A percentile compares a stretch with the other conserved stretches of the same genome.
Evolutionary conservation across 2,888 invertebrate species (phyloP).

Genomic region (Trichogramma evanescens): DNA sequence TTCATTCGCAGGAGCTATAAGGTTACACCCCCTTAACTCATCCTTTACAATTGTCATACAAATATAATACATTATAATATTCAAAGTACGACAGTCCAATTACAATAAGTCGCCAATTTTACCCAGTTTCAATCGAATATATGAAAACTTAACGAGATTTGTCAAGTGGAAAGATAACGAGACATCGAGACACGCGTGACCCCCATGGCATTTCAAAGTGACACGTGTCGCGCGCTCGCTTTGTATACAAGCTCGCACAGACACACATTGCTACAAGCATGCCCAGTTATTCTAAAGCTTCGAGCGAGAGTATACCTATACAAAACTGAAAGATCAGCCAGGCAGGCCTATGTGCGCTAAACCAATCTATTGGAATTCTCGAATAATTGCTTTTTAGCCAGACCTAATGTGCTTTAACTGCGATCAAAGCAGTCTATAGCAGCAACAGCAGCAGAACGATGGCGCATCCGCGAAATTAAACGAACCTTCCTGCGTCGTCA

Average conservation of each 20-base stretch:
- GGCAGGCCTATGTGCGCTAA: no score
- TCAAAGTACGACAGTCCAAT: no score
- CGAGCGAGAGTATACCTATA: no score
- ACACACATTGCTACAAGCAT: no score
- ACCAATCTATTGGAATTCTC: constrained; percentile 31
- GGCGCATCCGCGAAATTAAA: constrained; percentile 22
- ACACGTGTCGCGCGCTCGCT: constrained; percentile 14
- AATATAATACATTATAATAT: no score
- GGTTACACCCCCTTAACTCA: no score
- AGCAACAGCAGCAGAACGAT: constrained; percentile 31
- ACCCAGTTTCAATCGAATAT: constrained; percentile 30
- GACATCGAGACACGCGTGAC: neutral
- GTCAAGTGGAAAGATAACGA: constrained; percentile 23
- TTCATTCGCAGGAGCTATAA: neutral
- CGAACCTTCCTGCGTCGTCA: constrained; percentile 18
- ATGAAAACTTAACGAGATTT: constrained; percentile 43
- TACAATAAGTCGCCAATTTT: no score
- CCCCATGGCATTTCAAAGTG: constrained; percentile 15
- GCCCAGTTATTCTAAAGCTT: no score
- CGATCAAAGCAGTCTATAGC: constrained; percentile 34
- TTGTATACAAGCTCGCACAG: no score
- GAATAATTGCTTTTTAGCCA: constrained; percentile 43
- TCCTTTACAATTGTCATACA: no score
- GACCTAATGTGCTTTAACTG: constrained; percentile 38
- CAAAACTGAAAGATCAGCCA: no score